phyloP scores from a whole-genome alignment of 2,888 invertebrate species.

The Andricus curvator region DNA sequence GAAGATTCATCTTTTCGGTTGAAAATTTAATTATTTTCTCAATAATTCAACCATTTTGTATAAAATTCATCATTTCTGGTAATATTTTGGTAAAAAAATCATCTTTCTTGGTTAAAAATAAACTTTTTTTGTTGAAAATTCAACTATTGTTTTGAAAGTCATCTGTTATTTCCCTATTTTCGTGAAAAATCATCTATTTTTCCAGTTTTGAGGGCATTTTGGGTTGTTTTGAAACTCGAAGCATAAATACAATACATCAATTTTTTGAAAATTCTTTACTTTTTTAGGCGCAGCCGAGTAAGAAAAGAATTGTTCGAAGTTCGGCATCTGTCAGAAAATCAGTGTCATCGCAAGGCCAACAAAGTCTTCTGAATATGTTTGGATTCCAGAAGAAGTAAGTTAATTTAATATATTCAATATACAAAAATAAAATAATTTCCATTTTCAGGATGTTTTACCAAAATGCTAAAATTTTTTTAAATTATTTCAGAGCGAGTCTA shows the following conservation, averaged over 20 bases:
- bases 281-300: constrained; percentile 45
- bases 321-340: constrained; percentile 62
- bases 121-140: too few species aligned
- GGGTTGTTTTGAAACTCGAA: too few species aligned
- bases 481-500: constrained; percentile 20
- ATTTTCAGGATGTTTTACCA: background rate
- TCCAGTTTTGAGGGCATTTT: background rate
- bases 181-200: too few species aligned
- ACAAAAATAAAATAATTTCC: background rate
- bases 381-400: constrained; percentile 83
- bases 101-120: too few species aligned
- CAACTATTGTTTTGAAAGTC: too few species aligned
- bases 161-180: too few species aligned
- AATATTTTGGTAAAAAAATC: too few species aligned
- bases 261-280: background rate
- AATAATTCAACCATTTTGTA: too few species aligned
- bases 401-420: background rate
- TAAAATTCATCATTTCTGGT: too few species aligned
- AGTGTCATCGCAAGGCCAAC: constrained; percentile 78
- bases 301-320: constrained; percentile 45
- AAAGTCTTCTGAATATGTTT: constrained; percentile 84
- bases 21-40: too few species aligned
- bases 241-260: background rate
- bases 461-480: background rate
- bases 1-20: too few species aligned